A percentile compares a stretch with the other conserved stretches of the same genome.
Evolutionary conservation across 2,888 invertebrate species (phyloP).

Genomic region (Abrostola tripartita): DNA sequence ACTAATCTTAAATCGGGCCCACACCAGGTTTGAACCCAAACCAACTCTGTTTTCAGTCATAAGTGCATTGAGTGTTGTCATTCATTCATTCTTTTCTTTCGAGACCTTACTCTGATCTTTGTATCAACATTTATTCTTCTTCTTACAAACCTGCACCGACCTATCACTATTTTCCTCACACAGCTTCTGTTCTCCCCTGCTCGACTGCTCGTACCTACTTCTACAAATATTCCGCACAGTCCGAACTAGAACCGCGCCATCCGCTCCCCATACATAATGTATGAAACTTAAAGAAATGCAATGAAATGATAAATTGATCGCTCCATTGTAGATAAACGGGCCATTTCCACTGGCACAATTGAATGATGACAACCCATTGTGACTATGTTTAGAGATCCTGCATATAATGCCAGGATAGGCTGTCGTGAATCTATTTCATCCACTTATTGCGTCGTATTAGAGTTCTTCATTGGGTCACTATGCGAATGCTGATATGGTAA

Average conservation of each 20-base stretch:
- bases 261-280: constrained; percentile 74
- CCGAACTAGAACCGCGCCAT: constrained; percentile 38
- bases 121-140: no score
- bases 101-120: no score
- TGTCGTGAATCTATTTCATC: constrained; percentile 70
- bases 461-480: constrained; percentile 78
- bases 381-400: constrained; percentile 88
- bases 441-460: constrained; percentile 80
- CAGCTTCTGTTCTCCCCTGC: neutral
- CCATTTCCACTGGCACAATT: constrained; percentile 85
- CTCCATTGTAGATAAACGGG: constrained; percentile 83
- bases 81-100: no score
- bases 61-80: no score
- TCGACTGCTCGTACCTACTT: neutral
- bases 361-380: constrained; percentile 86
- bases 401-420: constrained; percentile 81
- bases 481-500: constrained; percentile 73
- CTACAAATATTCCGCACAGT: neutral
- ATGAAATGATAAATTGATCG: constrained; percentile 73
- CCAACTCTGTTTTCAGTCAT: no score
- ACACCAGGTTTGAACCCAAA: no score
- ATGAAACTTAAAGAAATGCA: constrained; percentile 86
- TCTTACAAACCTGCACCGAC: no score
- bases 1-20: no score
- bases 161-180: neutral